These are phyloP conservation scores for Verasper variegatus DNA, from an alignment of 2,113 vertebrate species.

Conservation along the genomic window DNA sequence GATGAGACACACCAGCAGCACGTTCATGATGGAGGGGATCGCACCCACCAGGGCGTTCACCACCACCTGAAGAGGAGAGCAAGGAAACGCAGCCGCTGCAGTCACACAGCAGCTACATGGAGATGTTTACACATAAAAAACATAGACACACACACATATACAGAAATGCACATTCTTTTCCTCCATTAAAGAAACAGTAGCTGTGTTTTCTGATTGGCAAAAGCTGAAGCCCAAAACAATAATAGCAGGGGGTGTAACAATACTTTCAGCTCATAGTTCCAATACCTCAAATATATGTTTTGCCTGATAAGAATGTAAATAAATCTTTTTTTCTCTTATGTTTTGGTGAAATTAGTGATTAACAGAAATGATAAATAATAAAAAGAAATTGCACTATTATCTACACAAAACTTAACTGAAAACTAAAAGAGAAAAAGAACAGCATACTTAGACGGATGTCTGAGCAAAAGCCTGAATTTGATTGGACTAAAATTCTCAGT, in stretches of 20 bases:
- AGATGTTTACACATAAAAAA: slow-evolving; percentile 26
- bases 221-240: background rate
- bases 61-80: slow-evolving; percentile 87
- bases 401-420: too few relatives aligned
- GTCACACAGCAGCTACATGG: background rate
- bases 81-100: slow-evolving; percentile 38
- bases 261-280: background rate
- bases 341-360: too few relatives aligned
- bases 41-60: slow-evolving; percentile 99
- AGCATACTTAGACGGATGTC: too few relatives aligned
- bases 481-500: too few relatives aligned
- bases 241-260: slow-evolving; percentile 18
- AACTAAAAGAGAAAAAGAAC: too few relatives aligned
- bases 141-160: slow-evolving; percentile 41
- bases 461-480: too few relatives aligned
- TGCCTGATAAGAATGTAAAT: too few relatives aligned
- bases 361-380: too few relatives aligned
- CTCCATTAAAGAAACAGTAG: background rate
- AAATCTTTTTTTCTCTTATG: too few relatives aligned
- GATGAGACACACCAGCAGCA: slow-evolving; percentile 99
- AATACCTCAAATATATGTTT: too few relatives aligned
- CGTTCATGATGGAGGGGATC: slow-evolving; percentile 99
- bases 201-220: too few relatives aligned
- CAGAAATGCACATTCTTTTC: slow-evolving; percentile 61
- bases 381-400: too few relatives aligned